Percentiles rank a stretch among this genome's conserved stretches.
These are phyloP conservation scores for Choristoneura fumiferana DNA, from an alignment of 1,140 invertebrate genomes.

Conservation along the genomic window DNA sequence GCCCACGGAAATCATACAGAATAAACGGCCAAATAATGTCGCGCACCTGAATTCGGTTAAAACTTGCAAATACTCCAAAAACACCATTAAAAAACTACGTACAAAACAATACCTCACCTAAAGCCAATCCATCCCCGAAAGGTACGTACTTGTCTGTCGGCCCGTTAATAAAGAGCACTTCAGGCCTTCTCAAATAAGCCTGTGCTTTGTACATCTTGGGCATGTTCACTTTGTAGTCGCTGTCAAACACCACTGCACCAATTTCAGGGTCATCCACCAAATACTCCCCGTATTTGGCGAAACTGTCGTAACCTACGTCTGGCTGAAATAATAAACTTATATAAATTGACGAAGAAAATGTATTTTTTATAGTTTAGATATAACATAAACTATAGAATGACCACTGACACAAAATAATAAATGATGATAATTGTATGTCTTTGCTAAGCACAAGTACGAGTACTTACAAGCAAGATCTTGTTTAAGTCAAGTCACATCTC, in stretches of 20 bases:
- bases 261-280: conserved; percentile 64
- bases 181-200: conserved; percentile 64
- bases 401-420: no score
- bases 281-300: conserved; percentile 46
- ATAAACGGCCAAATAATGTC: no score
- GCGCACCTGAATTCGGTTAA: no score
- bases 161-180: conserved; percentile 71
- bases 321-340: conserved; percentile 42
- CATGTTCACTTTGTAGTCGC: conserved; percentile 73
- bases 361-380: no score
- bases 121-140: conserved; percentile 43
- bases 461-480: no score
- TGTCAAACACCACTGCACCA: conserved; percentile 76
- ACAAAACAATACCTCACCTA: conserved; percentile 40
- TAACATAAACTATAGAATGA: no score
- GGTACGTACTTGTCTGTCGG: conserved; percentile 73
- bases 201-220: conserved; percentile 71
- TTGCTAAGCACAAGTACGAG: no score
- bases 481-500: no score
- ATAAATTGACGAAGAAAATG: no score
- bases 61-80: no score
- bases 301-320: conserved; percentile 49
- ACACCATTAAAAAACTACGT: background rate
- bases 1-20: no score
- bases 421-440: no score